Evolutionary conservation across 2,888 invertebrate genomes (phyloP).

Genomic region (Tiliacea aurago): DNA sequence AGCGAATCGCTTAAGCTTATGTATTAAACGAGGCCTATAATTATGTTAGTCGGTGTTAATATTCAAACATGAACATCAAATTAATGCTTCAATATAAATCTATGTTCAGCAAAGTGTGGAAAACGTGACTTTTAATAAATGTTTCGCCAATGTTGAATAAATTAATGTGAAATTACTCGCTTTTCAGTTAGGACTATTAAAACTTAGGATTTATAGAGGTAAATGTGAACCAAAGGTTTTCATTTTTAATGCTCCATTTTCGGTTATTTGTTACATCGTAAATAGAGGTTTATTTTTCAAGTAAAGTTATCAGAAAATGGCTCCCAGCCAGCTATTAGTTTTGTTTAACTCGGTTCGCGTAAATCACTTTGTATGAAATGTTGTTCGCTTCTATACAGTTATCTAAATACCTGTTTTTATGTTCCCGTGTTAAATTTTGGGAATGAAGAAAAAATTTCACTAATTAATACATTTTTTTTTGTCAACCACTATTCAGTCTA

Average conservation of each 20-base stretch:
- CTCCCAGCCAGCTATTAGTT: constrained; percentile 47
- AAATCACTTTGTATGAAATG: constrained; percentile 44
- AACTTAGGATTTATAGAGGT: constrained; percentile 9
- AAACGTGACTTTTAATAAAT: constrained; percentile 50
- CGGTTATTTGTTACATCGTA: constrained; percentile 16
- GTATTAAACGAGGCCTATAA: constrained; percentile 31
- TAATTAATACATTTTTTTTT: too few relatives aligned
- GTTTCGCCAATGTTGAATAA: constrained; percentile 40
- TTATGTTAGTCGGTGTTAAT: constrained; percentile 49
- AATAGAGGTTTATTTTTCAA: constrained; percentile 51
- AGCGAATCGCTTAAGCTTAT: constrained; percentile 46
- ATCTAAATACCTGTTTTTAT: constrained; percentile 1
- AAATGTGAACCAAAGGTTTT: constrained; percentile 9
- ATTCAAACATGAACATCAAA: constrained; percentile 52
- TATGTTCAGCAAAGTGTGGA: constrained; percentile 42
- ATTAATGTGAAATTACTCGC: constrained; percentile 41
- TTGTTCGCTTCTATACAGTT: constrained; percentile 14
- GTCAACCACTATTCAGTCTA: background rate
- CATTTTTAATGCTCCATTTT: constrained; percentile 29
- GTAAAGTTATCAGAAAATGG: constrained; percentile 48
- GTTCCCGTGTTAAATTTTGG: background rate
- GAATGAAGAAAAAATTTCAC: background rate
- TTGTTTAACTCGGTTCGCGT: constrained; percentile 35
- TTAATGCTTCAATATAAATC: constrained; percentile 46
- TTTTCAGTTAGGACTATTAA: constrained; percentile 12